phyloP scores from a whole-genome alignment of 2,113 vertebrate genomes.

The Cynoglossus semilaevis region DNA sequence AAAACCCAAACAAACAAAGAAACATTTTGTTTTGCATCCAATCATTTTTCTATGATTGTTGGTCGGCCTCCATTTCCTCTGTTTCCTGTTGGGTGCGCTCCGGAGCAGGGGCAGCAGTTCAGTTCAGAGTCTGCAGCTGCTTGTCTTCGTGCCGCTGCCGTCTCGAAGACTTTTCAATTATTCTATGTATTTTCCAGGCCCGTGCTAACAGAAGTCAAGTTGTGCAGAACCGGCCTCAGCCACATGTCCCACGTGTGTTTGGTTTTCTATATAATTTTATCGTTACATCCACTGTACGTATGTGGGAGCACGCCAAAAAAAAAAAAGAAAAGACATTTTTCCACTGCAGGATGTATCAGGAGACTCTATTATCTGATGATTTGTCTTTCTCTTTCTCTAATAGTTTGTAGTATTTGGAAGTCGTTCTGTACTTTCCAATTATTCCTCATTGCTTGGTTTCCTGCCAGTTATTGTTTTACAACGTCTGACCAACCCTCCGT shows the following conservation, averaged over 20 bases:
- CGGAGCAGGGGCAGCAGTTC: no score
- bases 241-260: slow-evolving; percentile 30
- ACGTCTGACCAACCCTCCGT: slow-evolving; percentile 37
- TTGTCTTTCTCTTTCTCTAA: background rate
- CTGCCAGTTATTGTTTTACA: slow-evolving; percentile 22
- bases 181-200: background rate
- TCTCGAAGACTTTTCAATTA: slow-evolving; percentile 44
- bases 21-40: no score
- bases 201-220: slow-evolving; percentile 14
- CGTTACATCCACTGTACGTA: slow-evolving; percentile 23
- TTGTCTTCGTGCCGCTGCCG: slow-evolving; percentile 32
- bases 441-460: slow-evolving; percentile 6
- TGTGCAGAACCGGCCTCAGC: slow-evolving; percentile 21
- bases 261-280: slow-evolving; percentile 24
- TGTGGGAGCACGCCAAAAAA: no score
- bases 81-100: slow-evolving; percentile 11
- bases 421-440: slow-evolving; percentile 12
- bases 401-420: background rate
- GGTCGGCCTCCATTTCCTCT: no score
- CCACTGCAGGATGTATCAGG: background rate
- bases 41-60: no score
- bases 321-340: no score
- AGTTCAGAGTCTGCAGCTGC: no score
- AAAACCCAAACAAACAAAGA: no score
- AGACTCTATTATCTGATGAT: background rate